Evolutionary conservation across 2,113 vertebrate species (phyloP).

Genomic region (Eidolon helvum): DNA sequence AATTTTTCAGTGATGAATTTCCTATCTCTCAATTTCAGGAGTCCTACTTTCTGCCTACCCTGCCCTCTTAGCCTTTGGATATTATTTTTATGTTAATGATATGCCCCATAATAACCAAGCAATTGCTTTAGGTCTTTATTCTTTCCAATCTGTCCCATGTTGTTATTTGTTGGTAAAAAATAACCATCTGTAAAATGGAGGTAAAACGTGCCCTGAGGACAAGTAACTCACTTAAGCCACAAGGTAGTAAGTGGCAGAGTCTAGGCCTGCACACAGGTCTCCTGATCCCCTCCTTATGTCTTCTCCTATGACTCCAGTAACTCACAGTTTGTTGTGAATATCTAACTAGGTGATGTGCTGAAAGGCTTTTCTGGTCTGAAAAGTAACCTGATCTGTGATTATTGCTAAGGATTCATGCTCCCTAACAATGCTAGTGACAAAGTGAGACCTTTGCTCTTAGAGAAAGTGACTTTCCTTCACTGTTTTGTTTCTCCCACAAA

Average conservation of each 20-base stretch:
- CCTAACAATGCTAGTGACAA: not conserved
- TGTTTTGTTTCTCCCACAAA: conserved; percentile 4
- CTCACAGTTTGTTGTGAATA: not conserved
- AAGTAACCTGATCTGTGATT: conserved; percentile 27
- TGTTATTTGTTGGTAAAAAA: not conserved
- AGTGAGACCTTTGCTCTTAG: not conserved
- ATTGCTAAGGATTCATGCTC: not conserved
- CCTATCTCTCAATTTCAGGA: too few relatives aligned
- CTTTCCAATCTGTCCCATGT: not conserved
- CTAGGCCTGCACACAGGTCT: not conserved
- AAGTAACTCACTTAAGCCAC: not conserved
- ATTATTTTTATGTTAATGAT: not conserved
- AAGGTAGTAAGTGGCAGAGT: not conserved
- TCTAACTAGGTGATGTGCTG: not conserved
- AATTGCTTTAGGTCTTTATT: not conserved
- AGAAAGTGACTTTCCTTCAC: conserved; percentile 35
- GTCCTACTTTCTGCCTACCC: too few relatives aligned
- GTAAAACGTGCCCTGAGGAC: rapidly evolving
- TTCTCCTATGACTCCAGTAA: not conserved
- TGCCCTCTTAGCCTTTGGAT: not conserved
- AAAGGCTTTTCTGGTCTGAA: conserved; percentile 33
- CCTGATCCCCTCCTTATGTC: too few relatives aligned
- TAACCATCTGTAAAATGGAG: not conserved
- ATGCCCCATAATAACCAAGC: not conserved
- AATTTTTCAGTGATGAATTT: too few relatives aligned